Evolutionary conservation across 2,113 vertebrate species (phyloP).

Genomic region (Lates calcarifer): DNA sequence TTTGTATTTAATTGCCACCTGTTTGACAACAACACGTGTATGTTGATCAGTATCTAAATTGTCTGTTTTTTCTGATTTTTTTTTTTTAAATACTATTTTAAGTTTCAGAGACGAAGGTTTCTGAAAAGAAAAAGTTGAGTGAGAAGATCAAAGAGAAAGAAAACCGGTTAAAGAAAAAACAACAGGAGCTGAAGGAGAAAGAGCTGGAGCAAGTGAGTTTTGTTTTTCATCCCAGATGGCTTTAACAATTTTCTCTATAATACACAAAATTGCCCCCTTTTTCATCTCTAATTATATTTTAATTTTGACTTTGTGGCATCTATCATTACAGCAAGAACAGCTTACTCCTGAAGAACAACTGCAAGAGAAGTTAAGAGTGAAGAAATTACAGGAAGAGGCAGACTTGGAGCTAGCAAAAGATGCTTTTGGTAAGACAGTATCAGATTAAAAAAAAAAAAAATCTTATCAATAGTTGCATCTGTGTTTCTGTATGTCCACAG

Average conservation of each 20-base stretch:
- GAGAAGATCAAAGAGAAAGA: constrained; percentile 99
- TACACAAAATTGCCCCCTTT: background rate
- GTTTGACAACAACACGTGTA: background rate
- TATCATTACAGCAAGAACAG: constrained; percentile 70
- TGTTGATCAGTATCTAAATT: background rate
- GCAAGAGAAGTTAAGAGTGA: constrained; percentile 92
- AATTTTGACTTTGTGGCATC: constrained; percentile 5
- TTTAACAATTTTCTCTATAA: background rate
- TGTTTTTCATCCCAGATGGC: background rate
- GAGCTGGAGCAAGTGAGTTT: constrained; percentile 86
- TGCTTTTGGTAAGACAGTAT: constrained; percentile 89
- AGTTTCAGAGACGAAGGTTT: constrained; percentile 88
- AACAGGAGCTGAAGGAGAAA: constrained; percentile 81
- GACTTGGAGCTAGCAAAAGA: constrained; percentile 96
- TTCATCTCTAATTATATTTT: background rate
- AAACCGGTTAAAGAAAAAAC: constrained; percentile 91
- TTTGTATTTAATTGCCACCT: background rate
- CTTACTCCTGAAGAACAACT: constrained; percentile 90
- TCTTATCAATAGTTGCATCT: background rate
- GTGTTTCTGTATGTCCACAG: background rate
- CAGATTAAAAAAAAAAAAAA: background rate
- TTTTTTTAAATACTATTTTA: background rate
- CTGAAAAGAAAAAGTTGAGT: constrained; percentile 96
- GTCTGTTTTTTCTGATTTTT: background rate
- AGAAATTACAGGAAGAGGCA: constrained; percentile 94